These are phyloP conservation scores for Scatophagus argus DNA, from an alignment of 2,113 vertebrate species.

Conservation along the genomic window DNA sequence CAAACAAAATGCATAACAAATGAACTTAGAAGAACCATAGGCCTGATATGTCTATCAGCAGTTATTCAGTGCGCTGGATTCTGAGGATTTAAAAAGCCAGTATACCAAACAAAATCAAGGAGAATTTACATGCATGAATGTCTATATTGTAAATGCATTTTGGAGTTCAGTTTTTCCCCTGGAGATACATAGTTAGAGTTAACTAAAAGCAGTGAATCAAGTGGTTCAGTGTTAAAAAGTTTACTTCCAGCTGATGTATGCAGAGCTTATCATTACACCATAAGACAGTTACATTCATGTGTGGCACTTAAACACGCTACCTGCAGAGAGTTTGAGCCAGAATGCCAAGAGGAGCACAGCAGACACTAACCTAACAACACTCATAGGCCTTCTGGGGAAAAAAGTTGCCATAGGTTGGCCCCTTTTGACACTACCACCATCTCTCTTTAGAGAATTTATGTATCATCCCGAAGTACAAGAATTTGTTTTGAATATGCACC, in stretches of 20 bases:
- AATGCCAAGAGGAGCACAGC: background rate
- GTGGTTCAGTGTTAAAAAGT: background rate
- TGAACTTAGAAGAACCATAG: background rate
- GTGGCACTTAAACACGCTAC: background rate
- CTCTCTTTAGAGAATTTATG: background rate
- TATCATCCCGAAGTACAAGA: background rate
- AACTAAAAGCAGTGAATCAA: background rate
- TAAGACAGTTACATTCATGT: background rate
- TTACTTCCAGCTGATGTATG: background rate
- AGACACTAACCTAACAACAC: background rate
- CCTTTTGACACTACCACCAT: background rate
- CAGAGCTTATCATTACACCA: background rate
- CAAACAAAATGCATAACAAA: slow-evolving; percentile 27
- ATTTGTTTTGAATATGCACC: background rate
- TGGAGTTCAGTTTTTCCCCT: slow-evolving; percentile 5
- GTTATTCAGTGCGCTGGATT: slow-evolving; percentile 4
- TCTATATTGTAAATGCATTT: background rate
- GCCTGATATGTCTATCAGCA: background rate
- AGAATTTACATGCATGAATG: background rate
- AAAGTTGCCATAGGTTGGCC: background rate
- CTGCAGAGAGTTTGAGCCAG: background rate
- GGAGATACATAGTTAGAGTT: background rate
- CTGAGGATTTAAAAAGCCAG: background rate
- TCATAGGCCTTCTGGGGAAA: background rate
- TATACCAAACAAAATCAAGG: background rate